Base-by-base conservation (phyloP, 2,113 vertebrate genomes). In the Malaclemys terrapin region DNA sequence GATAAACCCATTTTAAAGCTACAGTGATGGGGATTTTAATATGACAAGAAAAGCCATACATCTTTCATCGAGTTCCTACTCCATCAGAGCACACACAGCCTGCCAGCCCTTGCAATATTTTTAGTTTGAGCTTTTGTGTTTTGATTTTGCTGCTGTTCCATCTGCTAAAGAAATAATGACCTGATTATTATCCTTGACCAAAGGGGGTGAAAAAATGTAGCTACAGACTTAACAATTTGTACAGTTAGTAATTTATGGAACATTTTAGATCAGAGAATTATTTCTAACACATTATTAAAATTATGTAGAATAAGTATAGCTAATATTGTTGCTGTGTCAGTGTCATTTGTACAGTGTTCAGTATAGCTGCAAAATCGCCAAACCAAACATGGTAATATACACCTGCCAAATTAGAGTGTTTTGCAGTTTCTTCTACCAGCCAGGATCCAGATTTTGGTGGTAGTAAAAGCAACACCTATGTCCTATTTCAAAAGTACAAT, bases 261-360 rank as follows among this genome's bases (percentile, higher is more conserved):
- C 96, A 87, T 10, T 57, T n/a, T 29, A 75, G 5, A 35, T 13
- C 0, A 0, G 9, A 52, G 47, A 1, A 10, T 84, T 82, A 5
- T 2, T 24, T 45, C 4, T 42, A 57, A 12, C 6, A 6, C 25
- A 80, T 83, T 0, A 62, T 42, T 38, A 54, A 85, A 3, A 1
- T 14, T 53, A 2, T 53, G 76, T 79, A 92, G 62, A 65, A 10
- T 53, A 14, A 62, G 62, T 0, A 6, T 14, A 7, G 4, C 20
- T 31, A 8, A 56, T 84, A 62, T 82, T 6, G 38, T 25, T 25
- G n/a, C 42, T 25, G 24, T 4, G 80, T 29, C 78, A 79, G 22
- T 49, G 11, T 0, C 10, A 5, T 0, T 0, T 10, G 57, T 0
- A 0, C 22, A 49, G 35, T 22, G 4, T 62, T 94, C 27, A 62